Conservation (phyloP, 2,888 invertebrate species). For the Creontiades dilutus region DNA sequence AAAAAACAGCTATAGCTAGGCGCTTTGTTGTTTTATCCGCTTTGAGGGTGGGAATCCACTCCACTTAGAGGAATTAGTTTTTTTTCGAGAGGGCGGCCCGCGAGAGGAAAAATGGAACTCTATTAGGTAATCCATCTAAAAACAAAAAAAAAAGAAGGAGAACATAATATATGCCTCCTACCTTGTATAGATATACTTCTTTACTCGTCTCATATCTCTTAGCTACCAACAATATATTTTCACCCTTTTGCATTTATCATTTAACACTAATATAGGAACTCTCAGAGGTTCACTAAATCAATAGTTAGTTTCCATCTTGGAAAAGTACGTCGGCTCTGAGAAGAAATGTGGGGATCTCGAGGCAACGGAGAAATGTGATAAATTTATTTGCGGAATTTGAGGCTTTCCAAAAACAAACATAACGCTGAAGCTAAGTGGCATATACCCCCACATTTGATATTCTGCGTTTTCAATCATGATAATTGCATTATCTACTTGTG, state of each 20-base stretch:
- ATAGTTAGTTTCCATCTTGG: conserved; percentile 34
- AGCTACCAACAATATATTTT: conserved; percentile 63
- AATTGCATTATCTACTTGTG: too few species aligned
- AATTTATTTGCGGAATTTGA: not conserved
- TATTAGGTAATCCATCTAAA: conserved; percentile 70
- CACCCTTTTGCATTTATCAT: conserved; percentile 68
- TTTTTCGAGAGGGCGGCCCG: conserved; percentile 46
- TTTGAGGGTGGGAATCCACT: conserved; percentile 57
- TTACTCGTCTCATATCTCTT: conserved; percentile 66
- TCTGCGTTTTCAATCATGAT: too few species aligned
- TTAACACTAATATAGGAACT: conserved; percentile 56
- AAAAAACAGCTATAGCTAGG: conserved; percentile 41
- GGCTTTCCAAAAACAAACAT: not conserved
- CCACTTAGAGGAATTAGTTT: conserved; percentile 69
- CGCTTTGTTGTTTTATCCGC: conserved; percentile 62
- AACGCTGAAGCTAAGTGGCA: not conserved
- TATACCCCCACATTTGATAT: too few species aligned
- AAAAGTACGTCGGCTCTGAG: not conserved
- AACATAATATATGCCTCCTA: conserved; percentile 64
- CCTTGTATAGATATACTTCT: conserved; percentile 65
- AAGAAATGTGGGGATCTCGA: conserved; percentile 4
- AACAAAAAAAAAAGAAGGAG: conserved; percentile 20
- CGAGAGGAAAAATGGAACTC: conserved; percentile 62
- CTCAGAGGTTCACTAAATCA: conserved; percentile 42
- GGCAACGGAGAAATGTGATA: not conserved